Evolutionary conservation across 2,113 vertebrate genomes (phyloP).

Genomic region (Nansenia antarctica): DNA sequence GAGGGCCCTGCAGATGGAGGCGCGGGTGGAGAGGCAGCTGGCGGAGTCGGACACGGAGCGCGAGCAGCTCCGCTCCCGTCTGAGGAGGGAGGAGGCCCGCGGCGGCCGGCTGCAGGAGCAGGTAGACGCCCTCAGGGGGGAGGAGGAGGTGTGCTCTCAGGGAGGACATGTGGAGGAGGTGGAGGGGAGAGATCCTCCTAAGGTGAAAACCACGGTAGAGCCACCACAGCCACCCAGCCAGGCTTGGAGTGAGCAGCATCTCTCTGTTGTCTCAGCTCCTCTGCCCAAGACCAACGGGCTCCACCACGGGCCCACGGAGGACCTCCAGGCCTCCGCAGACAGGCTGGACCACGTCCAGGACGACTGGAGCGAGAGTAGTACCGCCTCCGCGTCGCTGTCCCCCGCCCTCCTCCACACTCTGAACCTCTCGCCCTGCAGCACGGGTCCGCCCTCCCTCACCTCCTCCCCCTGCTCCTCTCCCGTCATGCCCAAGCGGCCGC

Average conservation of each 20-base stretch:
- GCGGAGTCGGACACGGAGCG: conserved; percentile 94
- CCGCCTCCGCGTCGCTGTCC: neutral
- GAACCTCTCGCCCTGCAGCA: conserved; percentile 69
- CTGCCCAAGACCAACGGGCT: conserved; percentile 75
- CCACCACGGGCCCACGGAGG: conserved; percentile 57
- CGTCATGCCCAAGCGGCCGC: conserved; percentile 68
- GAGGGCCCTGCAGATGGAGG: conserved; percentile 86
- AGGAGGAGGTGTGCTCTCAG: conserved; percentile 64
- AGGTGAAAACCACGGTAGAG: neutral
- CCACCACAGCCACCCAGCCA: neutral
- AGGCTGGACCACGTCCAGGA: conserved; percentile 60
- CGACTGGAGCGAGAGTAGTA: conserved; percentile 63
- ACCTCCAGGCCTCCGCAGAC: neutral
- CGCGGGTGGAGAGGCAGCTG: conserved; percentile 91
- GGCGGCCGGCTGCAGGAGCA: conserved; percentile 84
- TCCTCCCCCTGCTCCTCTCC: conserved; percentile 85
- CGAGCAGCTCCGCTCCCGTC: conserved; percentile 90
- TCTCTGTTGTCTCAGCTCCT: too few species aligned
- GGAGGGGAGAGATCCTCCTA: conserved; percentile 11
- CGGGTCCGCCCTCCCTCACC: conserved; percentile 72
- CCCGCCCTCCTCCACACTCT: conserved; percentile 36
- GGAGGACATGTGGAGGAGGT: neutral
- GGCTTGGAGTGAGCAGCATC: conserved; percentile 19
- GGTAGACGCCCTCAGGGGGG: conserved; percentile 80
- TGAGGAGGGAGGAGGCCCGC: conserved; percentile 91